Evolutionary conservation across 2,888 invertebrate genomes (phyloP).

Genomic region (Drosophila rellima): DNA sequence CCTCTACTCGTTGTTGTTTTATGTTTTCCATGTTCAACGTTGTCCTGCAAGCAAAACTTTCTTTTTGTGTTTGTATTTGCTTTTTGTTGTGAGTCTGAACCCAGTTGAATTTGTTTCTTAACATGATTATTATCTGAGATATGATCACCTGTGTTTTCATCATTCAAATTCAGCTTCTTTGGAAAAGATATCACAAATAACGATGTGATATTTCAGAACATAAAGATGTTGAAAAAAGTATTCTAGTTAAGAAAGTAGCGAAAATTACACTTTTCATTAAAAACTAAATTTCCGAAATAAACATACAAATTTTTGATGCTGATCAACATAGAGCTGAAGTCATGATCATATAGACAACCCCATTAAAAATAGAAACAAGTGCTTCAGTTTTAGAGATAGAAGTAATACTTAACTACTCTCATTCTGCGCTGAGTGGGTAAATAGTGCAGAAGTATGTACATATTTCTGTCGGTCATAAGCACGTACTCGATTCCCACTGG

Average conservation of each 20-base stretch:
- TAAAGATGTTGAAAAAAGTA: no score
- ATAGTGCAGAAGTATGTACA: background rate
- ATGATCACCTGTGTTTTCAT: no score
- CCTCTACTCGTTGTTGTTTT: conserved; percentile 11
- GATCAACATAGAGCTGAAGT: no score
- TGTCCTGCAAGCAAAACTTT: conserved; percentile 49
- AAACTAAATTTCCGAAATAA: background rate
- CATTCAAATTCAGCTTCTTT: no score
- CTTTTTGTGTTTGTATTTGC: conserved; percentile 53
- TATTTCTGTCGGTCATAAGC: background rate
- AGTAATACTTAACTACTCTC: background rate
- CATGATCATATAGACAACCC: no score
- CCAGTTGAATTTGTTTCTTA: conserved; percentile 32
- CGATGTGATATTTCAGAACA: no score
- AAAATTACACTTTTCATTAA: background rate
- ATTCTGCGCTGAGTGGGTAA: background rate
- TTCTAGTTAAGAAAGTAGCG: no score
- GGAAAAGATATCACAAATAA: no score
- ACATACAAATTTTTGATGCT: background rate
- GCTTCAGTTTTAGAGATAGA: no score
- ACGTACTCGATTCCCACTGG: conserved; percentile 27
- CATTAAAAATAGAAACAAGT: no score
- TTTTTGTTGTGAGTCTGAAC: conserved; percentile 35
- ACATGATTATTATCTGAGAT: background rate
- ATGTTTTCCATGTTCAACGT: conserved; percentile 16